phyloP scores from a whole-genome alignment of 1,140 invertebrate species.

The Globodera rostochiensis region DNA sequence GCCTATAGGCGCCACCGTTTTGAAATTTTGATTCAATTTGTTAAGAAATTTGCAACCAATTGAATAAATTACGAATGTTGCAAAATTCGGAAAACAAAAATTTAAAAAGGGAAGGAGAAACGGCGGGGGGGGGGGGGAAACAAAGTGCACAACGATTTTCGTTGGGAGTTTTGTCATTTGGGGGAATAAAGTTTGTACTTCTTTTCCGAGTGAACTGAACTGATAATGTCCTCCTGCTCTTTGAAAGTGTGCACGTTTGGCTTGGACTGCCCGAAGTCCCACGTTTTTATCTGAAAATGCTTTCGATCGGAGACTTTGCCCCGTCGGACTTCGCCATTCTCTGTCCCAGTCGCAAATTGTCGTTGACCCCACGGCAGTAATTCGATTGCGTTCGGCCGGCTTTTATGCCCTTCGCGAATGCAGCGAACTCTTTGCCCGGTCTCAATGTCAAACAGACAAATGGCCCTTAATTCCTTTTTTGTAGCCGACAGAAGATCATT shows the following conservation, averaged over 20 bases:
- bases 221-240: constrained; percentile 44
- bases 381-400: constrained; percentile 27
- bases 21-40: too few relatives aligned
- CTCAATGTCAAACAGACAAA: constrained; percentile 36
- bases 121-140: not conserved
- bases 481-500: not conserved
- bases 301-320: not conserved
- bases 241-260: constrained; percentile 27
- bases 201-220: not conserved
- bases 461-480: constrained; percentile 13
- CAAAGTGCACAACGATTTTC: not conserved
- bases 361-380: constrained; percentile 16
- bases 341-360: constrained; percentile 33
- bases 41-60: too few relatives aligned
- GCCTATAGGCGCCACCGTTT: too few relatives aligned
- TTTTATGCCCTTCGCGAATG: constrained; percentile 37
- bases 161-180: too few relatives aligned
- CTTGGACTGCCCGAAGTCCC: constrained; percentile 33
- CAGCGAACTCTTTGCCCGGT: constrained; percentile 39
- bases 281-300: constrained; percentile 34
- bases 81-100: too few relatives aligned
- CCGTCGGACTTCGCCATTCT: constrained; percentile 35
- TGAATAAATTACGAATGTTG: too few relatives aligned
- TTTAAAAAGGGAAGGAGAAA: too few relatives aligned
- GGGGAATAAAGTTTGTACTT: too few relatives aligned